Evolutionary conservation across 2,888 invertebrate genomes (phyloP), one percentile per base, ranked within the genome.

Genomic region (Alitta virens): DNA sequence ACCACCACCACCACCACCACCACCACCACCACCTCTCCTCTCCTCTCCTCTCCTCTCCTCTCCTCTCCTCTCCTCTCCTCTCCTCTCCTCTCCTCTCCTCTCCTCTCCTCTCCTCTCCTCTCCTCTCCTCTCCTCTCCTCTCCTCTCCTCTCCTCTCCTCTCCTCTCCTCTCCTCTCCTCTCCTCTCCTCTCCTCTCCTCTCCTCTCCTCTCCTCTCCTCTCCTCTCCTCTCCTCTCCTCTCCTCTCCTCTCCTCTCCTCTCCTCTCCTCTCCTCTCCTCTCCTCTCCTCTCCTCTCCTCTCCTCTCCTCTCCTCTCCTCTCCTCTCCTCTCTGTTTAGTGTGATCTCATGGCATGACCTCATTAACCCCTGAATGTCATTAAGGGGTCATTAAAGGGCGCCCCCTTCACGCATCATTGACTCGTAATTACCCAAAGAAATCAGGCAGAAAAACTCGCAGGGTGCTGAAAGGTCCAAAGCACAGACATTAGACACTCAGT

Each of bases 131-230:
- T n/a, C n/a, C n/a, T n/a, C n/a, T n/a, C 56, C 53, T 53, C 53
- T 53, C 53, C 53, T 53, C 53, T 53, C 53, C 53, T 53, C 26
- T 53, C 53, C 53, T 53, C 1, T 53, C 53, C 53, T 53, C 1
- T 53, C 53, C 53, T 53, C 1, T 53, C 53, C 53, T 53, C n/a
- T n/a, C n/a, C n/a, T n/a, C n/a, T n/a, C n/a, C n/a, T n/a, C n/a
- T 43, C 27, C 18, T 21, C 43, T 42, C 25, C 25, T 25, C 25
- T n/a, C 25, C 42, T 26, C 61, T 21, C 24, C 18, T 21, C 33
- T 16, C n/a, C 53, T n/a, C 26, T 40, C 27, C 38, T n/a, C 42
- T 25, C 14, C 21, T 25, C 26, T 24, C 16, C 43, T 21, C 21
- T 25, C 18, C 42, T 51, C 38, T 25, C 52, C 27, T 25, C 55